Conservation (phyloP, 2,113 vertebrate species). For the Sturnira hondurensis region DNA sequence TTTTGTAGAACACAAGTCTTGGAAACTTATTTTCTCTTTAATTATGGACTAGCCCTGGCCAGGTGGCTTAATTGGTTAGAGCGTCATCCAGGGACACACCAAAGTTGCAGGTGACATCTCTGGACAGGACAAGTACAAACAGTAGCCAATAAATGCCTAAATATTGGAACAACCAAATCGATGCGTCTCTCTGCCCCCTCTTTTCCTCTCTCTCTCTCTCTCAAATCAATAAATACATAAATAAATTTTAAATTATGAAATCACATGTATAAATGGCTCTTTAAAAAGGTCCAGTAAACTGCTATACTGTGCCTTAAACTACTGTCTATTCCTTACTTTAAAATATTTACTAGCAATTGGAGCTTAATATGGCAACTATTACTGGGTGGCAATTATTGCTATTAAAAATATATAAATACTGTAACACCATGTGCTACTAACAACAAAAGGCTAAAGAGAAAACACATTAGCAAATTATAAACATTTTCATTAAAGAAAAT, state of each 20-base stretch:
- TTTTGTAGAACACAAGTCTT: constrained; percentile 36
- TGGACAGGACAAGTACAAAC: too few relatives aligned
- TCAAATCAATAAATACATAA: too few relatives aligned
- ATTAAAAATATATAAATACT: constrained; percentile 71
- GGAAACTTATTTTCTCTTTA: constrained; percentile 66
- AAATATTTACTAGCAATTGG: constrained; percentile 74
- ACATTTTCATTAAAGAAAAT: constrained; percentile 60
- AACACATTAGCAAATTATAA: constrained; percentile 52
- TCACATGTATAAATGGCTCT: constrained; percentile 76
- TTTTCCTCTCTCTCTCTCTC: too few relatives aligned
- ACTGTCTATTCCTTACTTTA: constrained; percentile 76
- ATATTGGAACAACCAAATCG: too few relatives aligned
- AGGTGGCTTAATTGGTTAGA: too few relatives aligned
- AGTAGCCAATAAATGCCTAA: too few relatives aligned
- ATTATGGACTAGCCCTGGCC: constrained; percentile 66
- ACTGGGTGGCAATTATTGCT: constrained; percentile 67
- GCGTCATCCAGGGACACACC: too few relatives aligned
- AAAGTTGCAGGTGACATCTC: too few relatives aligned
- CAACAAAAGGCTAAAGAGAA: constrained; percentile 57
- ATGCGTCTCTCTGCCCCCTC: too few relatives aligned
- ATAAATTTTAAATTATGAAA: constrained; percentile 63
- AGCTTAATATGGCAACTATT: constrained; percentile 77
- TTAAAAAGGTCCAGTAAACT: constrained; percentile 77
- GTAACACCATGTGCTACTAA: constrained; percentile 54
- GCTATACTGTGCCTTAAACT: constrained; percentile 66